These are phyloP conservation scores for Oligia fasciuncula DNA, from an alignment of 2,888 invertebrate species.

Conservation along the genomic window DNA sequence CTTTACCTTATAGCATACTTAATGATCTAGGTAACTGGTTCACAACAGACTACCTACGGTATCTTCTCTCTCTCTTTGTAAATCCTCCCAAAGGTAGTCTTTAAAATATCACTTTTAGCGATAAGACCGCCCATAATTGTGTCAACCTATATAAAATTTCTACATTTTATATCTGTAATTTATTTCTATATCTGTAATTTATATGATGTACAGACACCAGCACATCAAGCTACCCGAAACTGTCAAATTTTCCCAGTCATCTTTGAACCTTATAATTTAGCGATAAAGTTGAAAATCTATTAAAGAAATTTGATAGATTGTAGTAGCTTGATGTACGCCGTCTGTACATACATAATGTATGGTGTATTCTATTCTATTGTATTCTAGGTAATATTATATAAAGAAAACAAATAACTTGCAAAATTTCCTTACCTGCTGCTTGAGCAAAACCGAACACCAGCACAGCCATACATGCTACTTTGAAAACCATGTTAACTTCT, in stretches of 20 bases:
- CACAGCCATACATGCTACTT: conserved; percentile 33
- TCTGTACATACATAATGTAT: background rate
- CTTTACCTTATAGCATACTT: background rate
- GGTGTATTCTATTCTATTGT: background rate
- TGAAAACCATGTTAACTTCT: conserved; percentile 43
- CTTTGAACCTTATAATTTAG: too few species aligned
- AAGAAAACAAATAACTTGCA: background rate
- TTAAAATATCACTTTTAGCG: background rate
- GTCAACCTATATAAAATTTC: background rate
- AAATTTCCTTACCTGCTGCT: conserved; percentile 42
- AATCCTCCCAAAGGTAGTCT: background rate
- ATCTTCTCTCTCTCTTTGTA: background rate
- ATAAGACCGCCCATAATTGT: background rate
- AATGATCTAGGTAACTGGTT: background rate
- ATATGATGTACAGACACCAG: background rate
- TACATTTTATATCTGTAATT: background rate
- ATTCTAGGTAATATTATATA: background rate
- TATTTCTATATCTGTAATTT: background rate
- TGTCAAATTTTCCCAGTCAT: too few species aligned
- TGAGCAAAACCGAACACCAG: conserved; percentile 39
- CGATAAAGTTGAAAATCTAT: too few species aligned
- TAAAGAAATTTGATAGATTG: too few species aligned
- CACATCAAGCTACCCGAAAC: too few species aligned
- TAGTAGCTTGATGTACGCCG: too few species aligned
- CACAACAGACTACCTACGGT: background rate